Percentiles rank a stretch among this genome's conserved stretches.
phyloP scores from a whole-genome alignment of 2,888 invertebrate species.

The Melieria picta region DNA sequence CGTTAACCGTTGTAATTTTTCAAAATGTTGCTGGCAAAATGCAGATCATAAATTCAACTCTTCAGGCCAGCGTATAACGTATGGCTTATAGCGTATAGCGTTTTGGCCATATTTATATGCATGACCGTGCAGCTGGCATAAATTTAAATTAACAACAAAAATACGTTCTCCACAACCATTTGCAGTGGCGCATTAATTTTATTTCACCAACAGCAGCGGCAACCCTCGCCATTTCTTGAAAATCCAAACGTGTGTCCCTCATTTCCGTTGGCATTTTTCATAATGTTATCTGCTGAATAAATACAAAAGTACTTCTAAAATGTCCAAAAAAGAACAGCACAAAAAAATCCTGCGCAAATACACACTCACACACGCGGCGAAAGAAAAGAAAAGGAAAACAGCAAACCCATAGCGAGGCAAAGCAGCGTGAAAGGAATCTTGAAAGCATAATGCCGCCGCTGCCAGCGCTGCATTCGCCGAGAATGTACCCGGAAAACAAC shows the following conservation, averaged over 20 bases:
- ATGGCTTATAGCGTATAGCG: neutral
- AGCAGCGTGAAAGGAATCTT: too few relatives aligned
- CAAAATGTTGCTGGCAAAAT: neutral
- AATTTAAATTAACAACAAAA: constrained; percentile 26
- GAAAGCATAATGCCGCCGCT: too few relatives aligned
- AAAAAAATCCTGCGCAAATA: constrained; percentile 24
- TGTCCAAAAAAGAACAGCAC: constrained; percentile 35
- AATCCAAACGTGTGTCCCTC: constrained; percentile 43
- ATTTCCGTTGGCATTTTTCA: constrained; percentile 48
- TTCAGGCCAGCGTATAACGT: constrained; percentile 1
- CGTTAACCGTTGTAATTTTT: too few relatives aligned
- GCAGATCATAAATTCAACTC: constrained; percentile 29
- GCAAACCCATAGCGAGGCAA: neutral
- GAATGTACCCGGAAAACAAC: constrained; percentile 35
- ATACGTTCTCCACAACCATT: constrained; percentile 25
- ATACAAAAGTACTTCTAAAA: constrained; percentile 24
- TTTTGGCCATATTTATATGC: constrained; percentile 20
- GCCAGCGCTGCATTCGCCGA: too few relatives aligned
- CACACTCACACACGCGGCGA: constrained; percentile 20
- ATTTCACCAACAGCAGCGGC: neutral
- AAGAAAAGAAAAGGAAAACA: constrained; percentile 19
- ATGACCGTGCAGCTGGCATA: constrained; percentile 19
- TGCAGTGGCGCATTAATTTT: constrained; percentile 30
- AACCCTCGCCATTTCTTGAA: constrained; percentile 9
- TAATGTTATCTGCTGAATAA: constrained; percentile 40